Evolutionary conservation across 2,797 vertebrate genomes (phyloP), one percentile per base, ranked within the genome.

Genomic region (Peromyscus attwateri): DNA sequence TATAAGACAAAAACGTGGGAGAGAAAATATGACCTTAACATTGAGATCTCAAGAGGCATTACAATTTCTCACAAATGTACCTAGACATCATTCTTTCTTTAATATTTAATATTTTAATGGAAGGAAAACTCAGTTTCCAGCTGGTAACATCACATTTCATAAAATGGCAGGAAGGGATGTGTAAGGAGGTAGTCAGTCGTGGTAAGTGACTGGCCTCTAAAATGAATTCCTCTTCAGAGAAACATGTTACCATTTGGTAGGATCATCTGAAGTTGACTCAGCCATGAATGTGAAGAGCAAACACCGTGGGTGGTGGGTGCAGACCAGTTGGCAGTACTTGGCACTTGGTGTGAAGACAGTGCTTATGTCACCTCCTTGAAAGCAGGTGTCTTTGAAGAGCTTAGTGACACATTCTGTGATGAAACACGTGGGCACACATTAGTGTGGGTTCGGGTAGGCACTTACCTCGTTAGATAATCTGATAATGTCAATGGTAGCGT

Each of bases 261-360:
- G 96, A 88, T 99, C 98, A 80, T 0, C n/a, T 27, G 97, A 98
- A 98, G 98, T 98, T 43, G 98, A 97, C 0, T 81, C 75, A 12
- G 98, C 89, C 66, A 99, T 0, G 66, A 99, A 99, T 1, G 98
- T 99, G 96, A 99, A 99, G 97, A 99, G 98, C 87, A 99, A 96
- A 79, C 99, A 99, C 52, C 97, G 96, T 0, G 98, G 98, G 94
- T 99, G 99, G 84, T 99, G 98, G 21, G 99, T 99, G 94, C 99
- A 99, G 71, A 99, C 96, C 3, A 97, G 37, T 96, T 99, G 99
- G 97, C 99, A 99, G 97, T 99, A 98, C 9, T 98, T 93, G 25
- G 82, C 98, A 13, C 98, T 99, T 0, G 99, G 99, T 7, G 99
- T 98, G 73, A 98, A 98, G 87, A 99, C 70, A 0, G n/a, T 98